These are phyloP conservation scores for Tenthredo amoena DNA, from an alignment of 2,888 invertebrate species.

Conservation along the genomic window DNA sequence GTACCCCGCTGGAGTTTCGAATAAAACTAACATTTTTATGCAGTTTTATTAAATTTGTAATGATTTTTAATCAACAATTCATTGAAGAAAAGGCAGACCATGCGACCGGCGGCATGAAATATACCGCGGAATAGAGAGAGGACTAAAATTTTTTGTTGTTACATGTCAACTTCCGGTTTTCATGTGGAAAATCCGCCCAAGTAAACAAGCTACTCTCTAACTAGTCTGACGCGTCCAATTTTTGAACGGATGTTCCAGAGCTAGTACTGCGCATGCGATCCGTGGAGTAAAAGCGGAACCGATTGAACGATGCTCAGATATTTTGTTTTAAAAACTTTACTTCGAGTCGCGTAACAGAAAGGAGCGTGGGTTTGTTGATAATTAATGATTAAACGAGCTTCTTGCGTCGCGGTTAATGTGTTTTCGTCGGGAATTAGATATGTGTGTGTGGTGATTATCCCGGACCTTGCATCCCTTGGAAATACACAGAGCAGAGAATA, in stretches of 20 bases:
- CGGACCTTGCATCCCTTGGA: neutral
- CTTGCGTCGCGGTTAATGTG: neutral
- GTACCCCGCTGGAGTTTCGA: constrained; percentile 96
- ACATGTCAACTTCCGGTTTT: neutral
- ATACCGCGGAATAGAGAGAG: constrained; percentile 21
- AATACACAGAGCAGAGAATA: neutral
- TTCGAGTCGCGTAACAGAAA: neutral
- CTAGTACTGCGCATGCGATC: neutral
- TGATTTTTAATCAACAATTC: constrained; percentile 16
- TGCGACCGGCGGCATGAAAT: constrained; percentile 44
- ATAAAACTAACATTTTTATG: constrained; percentile 90
- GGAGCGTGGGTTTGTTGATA: neutral
- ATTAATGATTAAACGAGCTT: neutral
- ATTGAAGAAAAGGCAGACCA: constrained; percentile 26
- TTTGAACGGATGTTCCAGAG: neutral
- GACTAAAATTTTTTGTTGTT: neutral
- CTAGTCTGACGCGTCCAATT: neutral
- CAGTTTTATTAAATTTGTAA: neutral
- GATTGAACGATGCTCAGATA: constrained; percentile 2
- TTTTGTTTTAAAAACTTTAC: neutral
- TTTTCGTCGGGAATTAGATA: neutral
- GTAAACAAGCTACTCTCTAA: neutral
- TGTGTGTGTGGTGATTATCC: neutral
- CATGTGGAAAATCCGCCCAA: neutral
- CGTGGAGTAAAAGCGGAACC: neutral